phyloP scores from a whole-genome alignment of 2,797 vertebrate species.

The Lophotriccus pileatus region DNA sequence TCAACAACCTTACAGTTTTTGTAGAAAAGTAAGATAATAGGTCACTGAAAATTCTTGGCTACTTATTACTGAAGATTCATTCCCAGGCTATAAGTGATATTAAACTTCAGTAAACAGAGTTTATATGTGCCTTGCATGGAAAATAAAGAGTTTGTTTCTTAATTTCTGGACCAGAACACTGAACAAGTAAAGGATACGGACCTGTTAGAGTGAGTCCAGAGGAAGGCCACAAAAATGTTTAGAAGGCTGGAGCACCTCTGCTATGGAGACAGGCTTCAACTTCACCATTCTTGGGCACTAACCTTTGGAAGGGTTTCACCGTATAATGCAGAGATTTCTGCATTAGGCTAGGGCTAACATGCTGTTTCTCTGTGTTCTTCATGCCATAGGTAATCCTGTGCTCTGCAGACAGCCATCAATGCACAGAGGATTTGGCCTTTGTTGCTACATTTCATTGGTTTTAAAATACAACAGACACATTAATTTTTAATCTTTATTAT shows the following conservation, averaged over 20 bases:
- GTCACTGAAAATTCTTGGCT: not conserved
- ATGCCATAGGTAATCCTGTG: not conserved
- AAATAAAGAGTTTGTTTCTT: not conserved
- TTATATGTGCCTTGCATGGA: not conserved
- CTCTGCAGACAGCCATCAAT: not conserved
- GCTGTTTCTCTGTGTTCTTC: not conserved
- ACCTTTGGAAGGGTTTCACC: not conserved
- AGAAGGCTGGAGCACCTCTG: not conserved
- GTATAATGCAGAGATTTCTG: not conserved
- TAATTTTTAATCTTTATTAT: not conserved
- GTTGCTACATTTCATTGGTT: not conserved
- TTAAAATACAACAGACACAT: not conserved
- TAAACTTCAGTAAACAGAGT: not conserved
- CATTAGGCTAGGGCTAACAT: not conserved
- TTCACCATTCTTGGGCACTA: not conserved
- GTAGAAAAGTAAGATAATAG: not conserved
- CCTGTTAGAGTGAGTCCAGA: not conserved
- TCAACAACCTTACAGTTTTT: not conserved
- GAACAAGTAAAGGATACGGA: not conserved
- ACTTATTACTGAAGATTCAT: not conserved
- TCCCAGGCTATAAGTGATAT: not conserved
- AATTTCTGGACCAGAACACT: not conserved
- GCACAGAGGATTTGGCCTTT: not conserved
- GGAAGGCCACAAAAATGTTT: not conserved
- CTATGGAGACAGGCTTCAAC: not conserved